These are phyloP conservation scores for Rhynchomys soricoides DNA, from an alignment of 2,113 vertebrate genomes.

Conservation along the genomic window DNA sequence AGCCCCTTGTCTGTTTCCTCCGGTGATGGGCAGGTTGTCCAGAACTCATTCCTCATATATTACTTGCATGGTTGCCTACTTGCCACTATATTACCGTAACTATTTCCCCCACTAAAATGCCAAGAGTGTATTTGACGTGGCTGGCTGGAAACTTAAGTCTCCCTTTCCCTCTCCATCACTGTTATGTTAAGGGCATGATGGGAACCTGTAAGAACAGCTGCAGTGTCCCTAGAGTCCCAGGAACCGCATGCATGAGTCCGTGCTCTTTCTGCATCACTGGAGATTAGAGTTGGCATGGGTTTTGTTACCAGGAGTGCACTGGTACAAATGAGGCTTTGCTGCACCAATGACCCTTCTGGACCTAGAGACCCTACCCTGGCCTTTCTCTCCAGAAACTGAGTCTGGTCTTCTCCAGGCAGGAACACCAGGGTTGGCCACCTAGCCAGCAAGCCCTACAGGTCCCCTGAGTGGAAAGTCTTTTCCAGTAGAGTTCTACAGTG, in stretches of 20 bases:
- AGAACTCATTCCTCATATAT: not conserved
- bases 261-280: not conserved
- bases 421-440: not conserved
- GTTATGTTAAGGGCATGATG: not conserved
- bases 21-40: not conserved
- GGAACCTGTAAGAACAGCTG: not conserved
- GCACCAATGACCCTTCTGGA: not conserved
- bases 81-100: not conserved
- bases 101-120: constrained; percentile 27
- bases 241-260: not conserved
- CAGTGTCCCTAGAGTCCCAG: not conserved
- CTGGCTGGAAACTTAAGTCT: not conserved
- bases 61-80: not conserved
- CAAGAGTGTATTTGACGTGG: not conserved
- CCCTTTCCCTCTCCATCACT: not conserved
- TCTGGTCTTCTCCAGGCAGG: not conserved
- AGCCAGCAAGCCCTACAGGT: not conserved
- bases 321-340: not conserved
- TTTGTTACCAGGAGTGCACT: not conserved
- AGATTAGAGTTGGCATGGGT: not conserved
- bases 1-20: not conserved
- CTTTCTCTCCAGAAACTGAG: not conserved
- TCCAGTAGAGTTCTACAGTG: not conserved
- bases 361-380: not conserved
- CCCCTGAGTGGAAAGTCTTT: not conserved